Base-by-base conservation (phyloP, 2,888 invertebrate genomes). In the Orchesellides sinensis region DNA sequence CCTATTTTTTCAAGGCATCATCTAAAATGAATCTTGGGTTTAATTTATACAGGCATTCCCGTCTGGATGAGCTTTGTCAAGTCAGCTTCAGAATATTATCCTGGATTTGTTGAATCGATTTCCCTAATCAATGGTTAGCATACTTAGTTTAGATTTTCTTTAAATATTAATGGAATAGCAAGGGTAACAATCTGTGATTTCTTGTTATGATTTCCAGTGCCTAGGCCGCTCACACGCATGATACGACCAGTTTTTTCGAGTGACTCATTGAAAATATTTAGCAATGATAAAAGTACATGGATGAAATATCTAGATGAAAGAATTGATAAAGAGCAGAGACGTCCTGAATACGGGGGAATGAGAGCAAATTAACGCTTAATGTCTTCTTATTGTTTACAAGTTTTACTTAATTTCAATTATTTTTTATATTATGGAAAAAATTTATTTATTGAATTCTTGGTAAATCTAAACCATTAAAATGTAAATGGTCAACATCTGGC, bases 31-130 rank as follows among this genome's bases (percentile, higher is more conserved):
- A 45, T 25, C 12, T 29, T n/a, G n/a, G n/a, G n/a, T n/a, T n/a
- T n/a, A n/a, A n/a, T 23, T 56, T 35, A 10, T 32, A 12, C 45
- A 74, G 73, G 75, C 25, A n/a, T 75, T 14, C 66, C 75, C n/a
- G 75, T 75, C 1, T 75, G 75, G 75, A n/a, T 56, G 23, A 66
- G 45, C 52, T 75, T 75, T 56, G 75, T 54, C 6, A 75, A 59
- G 17, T 75, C 75, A 0, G 75, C 75, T 2, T 45, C 75, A n/a
- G 75, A 75, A 0, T 14, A 35, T 23, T 75, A 75, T 59, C 75
- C 75, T 17, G 75, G 75, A 6, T 75, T 65, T 56, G 65, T 35
- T 8, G 75, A 75, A 5, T 66, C 65, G 0, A 75, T 75, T n/a
- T 27, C 66, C 4, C 10, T 75, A 17, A 75, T 75, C 5, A 75